Evolutionary conservation across 2,888 invertebrate species (phyloP).

Genomic region (Andrena praecox): DNA sequence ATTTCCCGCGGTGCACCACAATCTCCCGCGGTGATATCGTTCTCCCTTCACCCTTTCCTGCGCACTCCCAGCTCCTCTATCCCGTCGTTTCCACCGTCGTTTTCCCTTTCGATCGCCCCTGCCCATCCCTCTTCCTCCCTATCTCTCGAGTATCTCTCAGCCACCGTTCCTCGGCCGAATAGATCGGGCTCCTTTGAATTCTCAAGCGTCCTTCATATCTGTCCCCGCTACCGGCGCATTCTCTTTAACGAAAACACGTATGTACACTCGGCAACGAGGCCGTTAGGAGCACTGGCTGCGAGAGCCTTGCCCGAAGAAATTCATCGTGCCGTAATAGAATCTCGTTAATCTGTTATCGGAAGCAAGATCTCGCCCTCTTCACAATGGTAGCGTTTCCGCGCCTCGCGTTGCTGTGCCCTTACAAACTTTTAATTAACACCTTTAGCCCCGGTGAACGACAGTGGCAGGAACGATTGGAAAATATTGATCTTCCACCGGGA

Average conservation of each 20-base stretch:
- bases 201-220: conserved; percentile 63
- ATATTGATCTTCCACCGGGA: conserved; percentile 14
- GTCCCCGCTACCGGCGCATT: conserved; percentile 43
- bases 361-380: conserved; percentile 14
- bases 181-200: conserved; percentile 64
- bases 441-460: neutral
- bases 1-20: conserved; percentile 72
- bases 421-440: conserved; percentile 4
- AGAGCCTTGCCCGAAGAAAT: conserved; percentile 36
- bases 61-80: neutral
- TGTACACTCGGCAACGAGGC: conserved; percentile 14
- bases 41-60: conserved; percentile 17
- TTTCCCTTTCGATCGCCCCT: conserved; percentile 8
- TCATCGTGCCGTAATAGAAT: conserved; percentile 55
- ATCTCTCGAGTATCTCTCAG: conserved; percentile 30
- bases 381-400: neutral
- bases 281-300: conserved; percentile 6
- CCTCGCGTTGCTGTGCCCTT: neutral
- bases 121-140: conserved; percentile 5
- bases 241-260: conserved; percentile 60
- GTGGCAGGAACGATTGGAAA: conserved; percentile 2
- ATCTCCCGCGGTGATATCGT: conserved; percentile 70
- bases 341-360: conserved; percentile 60
- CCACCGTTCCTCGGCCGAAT: conserved; percentile 23
- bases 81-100: conserved; percentile 20